Base-by-base conservation (phyloP, 2,797 vertebrate genomes). In the Sphenopsis melanotis region DNA sequence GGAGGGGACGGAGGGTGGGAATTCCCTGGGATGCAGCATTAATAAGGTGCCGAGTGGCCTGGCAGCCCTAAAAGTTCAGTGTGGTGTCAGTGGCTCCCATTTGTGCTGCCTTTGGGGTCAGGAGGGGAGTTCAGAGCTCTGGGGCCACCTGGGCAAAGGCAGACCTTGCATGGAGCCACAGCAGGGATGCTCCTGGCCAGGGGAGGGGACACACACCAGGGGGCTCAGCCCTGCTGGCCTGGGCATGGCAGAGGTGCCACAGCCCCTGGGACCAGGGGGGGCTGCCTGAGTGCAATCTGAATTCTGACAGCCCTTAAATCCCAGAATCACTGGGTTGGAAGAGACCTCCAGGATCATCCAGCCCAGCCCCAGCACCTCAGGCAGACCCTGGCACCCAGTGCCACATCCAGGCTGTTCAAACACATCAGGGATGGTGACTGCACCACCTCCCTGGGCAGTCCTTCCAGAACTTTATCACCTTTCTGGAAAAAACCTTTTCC, bases 1-100 rank as follows among this genome's bases (percentile, higher is more conserved):
- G 59, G 66, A 76, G 82, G 75, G 49, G 74, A 80, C 0, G 37
- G 24, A 23, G 87, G 74, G 55, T 81, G 93, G 78, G 63, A 60
- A 64, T 84, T 59, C 37, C 36, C 77, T 24, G 68, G 79, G 86
- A 9, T 87, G 37, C 41, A 70, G 60, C 84, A 75, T 89, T 68
- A 70, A 83, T 64, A 79, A 92, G 55, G 52, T 53, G 85, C 79
- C 70, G 82, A 68, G 78, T 57, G 53, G 47, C 29, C 12, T 87
- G 87, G 79, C 81, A 89, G 64, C 90, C 84, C 91, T 34, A n/a
- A 68, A 82, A 81, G 81, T 83, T 92, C 89, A 49, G 66, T 56
- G 57, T 34, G 61, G 87, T 88, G 95, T 85, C 79, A 76, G 30
- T 26, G 61, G 87, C 57, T 93, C 53, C 93, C 41, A 1, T 27